A percentile compares a stretch with the other conserved stretches of the same genome.
phyloP scores from a whole-genome alignment of 2,888 invertebrate species.

The Polydrusus tereticollis region DNA sequence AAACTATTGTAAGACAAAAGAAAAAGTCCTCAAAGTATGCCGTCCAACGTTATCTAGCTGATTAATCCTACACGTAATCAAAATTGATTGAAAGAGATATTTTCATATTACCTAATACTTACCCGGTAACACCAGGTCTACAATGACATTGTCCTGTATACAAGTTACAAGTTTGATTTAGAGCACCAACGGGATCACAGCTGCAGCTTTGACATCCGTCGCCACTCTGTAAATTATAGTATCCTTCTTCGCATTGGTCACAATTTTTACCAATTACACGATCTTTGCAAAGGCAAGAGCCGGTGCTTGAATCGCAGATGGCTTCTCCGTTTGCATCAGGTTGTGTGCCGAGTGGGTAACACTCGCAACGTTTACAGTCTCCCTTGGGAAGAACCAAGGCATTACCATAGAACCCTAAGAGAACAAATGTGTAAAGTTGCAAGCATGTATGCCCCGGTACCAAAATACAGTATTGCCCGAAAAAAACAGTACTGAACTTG shows the following conservation, averaged over 20 bases:
- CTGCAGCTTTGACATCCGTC: conserved; percentile 90
- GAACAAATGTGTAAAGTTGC: too few species aligned
- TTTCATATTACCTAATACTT: conserved; percentile 53
- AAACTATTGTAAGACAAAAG: too few species aligned
- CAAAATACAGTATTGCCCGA: too few species aligned
- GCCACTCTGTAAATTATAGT: conserved; percentile 86
- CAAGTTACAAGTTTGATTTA: conserved; percentile 86
- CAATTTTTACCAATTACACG: conserved; percentile 87
- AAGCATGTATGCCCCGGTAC: too few species aligned
- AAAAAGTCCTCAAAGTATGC: too few species aligned
- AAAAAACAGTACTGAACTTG: too few species aligned
- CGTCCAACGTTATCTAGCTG: too few species aligned
- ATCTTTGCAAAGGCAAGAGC: conserved; percentile 84
- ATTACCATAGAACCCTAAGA: conserved; percentile 92
- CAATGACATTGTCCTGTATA: conserved; percentile 91
- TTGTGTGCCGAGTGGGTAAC: conserved; percentile 86
- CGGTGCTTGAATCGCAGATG: conserved; percentile 84
- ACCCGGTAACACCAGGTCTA: conserved; percentile 89
- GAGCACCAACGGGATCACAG: conserved; percentile 90
- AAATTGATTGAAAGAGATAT: background rate
- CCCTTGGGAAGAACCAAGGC: conserved; percentile 92
- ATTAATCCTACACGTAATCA: too few species aligned
- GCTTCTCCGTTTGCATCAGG: conserved; percentile 80
- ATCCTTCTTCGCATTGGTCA: conserved; percentile 87
- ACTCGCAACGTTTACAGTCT: conserved; percentile 90